phyloP scores from a whole-genome alignment of 2,797 vertebrate species.

The Lithobates pipiens region DNA sequence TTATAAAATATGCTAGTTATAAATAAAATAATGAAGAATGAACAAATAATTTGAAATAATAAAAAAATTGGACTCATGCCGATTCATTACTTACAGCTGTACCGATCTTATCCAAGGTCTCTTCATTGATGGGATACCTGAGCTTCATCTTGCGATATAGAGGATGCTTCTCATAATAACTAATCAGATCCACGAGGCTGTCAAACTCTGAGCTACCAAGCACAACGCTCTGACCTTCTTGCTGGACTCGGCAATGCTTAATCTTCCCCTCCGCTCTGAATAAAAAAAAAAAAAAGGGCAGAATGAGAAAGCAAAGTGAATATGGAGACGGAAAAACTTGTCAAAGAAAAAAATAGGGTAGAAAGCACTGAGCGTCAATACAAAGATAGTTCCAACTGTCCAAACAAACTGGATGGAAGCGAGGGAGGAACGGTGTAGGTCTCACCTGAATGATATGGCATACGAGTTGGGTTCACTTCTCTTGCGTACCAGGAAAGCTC shows the following conservation, averaged over 20 bases:
- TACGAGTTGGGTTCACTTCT: constrained; percentile 92
- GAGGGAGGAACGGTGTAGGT: not conserved
- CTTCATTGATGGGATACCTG: constrained; percentile 97
- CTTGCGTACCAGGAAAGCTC: constrained; percentile 96
- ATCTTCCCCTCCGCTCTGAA: constrained; percentile 96
- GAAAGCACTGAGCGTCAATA: not conserved
- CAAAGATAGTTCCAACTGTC: not conserved
- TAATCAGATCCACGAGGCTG: constrained; percentile 96
- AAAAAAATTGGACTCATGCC: not conserved
- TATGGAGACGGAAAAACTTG: too few species aligned
- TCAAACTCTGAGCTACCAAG: constrained; percentile 97
- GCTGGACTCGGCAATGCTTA: constrained; percentile 96
- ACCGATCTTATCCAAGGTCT: constrained; percentile 97
- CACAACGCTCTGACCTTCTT: constrained; percentile 93
- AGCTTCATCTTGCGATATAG: constrained; percentile 98
- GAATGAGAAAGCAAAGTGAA: not conserved
- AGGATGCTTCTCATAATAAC: constrained; percentile 95
- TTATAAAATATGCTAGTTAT: too few species aligned
- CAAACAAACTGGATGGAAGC: not conserved
- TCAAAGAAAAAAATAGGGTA: too few species aligned
- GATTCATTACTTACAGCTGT: constrained; percentile 86
- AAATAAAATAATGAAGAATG: too few species aligned
- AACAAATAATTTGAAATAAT: too few species aligned
- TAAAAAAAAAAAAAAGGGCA: not conserved
- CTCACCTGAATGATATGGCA: constrained; percentile 96